phyloP scores from a whole-genome alignment of 2,888 invertebrate species.

The Apotomis capreana region DNA sequence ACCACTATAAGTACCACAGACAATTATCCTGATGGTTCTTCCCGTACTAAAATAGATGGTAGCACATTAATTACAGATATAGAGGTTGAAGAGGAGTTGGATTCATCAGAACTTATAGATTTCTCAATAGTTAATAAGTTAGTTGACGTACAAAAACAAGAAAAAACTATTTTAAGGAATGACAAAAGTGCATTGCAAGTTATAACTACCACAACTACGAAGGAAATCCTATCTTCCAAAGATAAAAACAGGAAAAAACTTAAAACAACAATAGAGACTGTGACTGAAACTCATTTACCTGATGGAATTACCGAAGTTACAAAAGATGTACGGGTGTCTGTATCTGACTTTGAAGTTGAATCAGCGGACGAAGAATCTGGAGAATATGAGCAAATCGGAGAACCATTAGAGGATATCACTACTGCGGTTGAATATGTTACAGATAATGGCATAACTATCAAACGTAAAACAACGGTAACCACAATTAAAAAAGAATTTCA shows the following conservation, averaged over 20 bases:
- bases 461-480: conserved; percentile 65
- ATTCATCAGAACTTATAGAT: conserved; percentile 63
- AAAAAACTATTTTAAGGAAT: conserved; percentile 62
- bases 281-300: conserved; percentile 69
- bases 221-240: conserved; percentile 64
- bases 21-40: conserved; percentile 76
- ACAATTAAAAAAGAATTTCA: conserved; percentile 60
- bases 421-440: conserved; percentile 57
- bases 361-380: conserved; percentile 51
- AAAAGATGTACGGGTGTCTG: conserved; percentile 71
- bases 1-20: conserved; percentile 72
- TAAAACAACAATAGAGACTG: conserved; percentile 70
- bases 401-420: conserved; percentile 59
- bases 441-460: conserved; percentile 62
- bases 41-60: conserved; percentile 69
- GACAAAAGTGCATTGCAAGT: conserved; percentile 67
- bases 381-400: conserved; percentile 57
- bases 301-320: conserved; percentile 72
- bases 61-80: conserved; percentile 70
- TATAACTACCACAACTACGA: conserved; percentile 69
- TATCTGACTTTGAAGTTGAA: conserved; percentile 63
- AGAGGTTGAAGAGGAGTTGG: conserved; percentile 53
- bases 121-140: conserved; percentile 65
- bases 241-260: conserved; percentile 69
- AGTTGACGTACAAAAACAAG: conserved; percentile 62